Evolutionary conservation across 23 tunicate genomes (phyloP).

Genomic region (Botrylloides violaceus): DNA sequence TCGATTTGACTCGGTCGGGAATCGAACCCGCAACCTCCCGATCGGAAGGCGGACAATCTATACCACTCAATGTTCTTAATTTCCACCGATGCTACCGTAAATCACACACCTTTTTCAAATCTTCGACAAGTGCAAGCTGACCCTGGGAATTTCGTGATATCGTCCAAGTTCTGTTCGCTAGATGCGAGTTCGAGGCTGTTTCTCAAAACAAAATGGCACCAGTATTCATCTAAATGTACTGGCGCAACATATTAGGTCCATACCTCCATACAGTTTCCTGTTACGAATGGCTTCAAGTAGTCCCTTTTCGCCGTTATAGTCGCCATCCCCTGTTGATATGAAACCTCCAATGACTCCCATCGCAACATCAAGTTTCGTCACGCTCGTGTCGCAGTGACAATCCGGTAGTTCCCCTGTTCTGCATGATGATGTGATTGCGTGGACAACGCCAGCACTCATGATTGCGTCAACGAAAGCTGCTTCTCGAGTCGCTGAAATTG

Average conservation of each 20-base stretch:
- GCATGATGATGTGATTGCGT: constrained; percentile 15
- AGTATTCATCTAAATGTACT: too few relatives aligned
- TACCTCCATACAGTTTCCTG: constrained; percentile 20
- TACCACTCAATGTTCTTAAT: too few relatives aligned
- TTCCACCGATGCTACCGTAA: too few relatives aligned
- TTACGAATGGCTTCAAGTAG: constrained; percentile 3
- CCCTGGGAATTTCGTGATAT: not conserved
- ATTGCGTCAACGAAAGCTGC: constrained; percentile 18
- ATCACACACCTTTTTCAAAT: not conserved
- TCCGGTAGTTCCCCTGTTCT: constrained; percentile 16
- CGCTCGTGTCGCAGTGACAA: constrained; percentile 21
- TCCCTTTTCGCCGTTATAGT: constrained; percentile 1
- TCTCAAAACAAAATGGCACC: not conserved
- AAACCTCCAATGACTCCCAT: constrained; percentile 14
- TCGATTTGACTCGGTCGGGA: too few relatives aligned
- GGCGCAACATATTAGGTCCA: not conserved
- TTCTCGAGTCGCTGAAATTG: constrained; percentile 28
- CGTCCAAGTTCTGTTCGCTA: not conserved
- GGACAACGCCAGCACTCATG: constrained; percentile 21
- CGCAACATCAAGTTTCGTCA: constrained; percentile 14
- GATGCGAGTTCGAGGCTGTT: not conserved
- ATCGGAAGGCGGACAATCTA: too few relatives aligned
- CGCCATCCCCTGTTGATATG: constrained; percentile 5
- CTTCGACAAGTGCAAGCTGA: not conserved
- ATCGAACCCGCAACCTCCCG: too few relatives aligned